These are phyloP conservation scores for Ecliptopera silaceata DNA, from an alignment of 2,888 invertebrate genomes.

Conservation along the genomic window DNA sequence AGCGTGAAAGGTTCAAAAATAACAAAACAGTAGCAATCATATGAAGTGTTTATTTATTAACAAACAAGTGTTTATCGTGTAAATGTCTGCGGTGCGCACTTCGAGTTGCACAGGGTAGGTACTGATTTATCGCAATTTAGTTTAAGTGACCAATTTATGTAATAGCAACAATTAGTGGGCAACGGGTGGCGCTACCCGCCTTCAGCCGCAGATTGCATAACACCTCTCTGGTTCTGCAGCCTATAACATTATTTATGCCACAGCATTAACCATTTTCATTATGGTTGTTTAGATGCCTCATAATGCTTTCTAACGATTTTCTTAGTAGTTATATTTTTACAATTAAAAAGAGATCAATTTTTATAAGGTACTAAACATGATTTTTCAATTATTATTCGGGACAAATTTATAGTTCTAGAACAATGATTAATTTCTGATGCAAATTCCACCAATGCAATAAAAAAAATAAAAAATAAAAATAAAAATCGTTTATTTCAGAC, in stretches of 20 bases:
- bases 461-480: no score
- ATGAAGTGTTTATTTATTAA: conserved; percentile 45
- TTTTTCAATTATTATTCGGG: no score
- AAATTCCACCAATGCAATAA: no score
- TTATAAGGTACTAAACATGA: no score
- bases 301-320: background rate
- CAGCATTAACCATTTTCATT: conserved; percentile 16
- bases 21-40: conserved; percentile 27
- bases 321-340: background rate
- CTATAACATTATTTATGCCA: conserved; percentile 31
- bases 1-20: conserved; percentile 18
- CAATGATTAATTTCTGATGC: no score
- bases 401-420: no score
- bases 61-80: conserved; percentile 46
- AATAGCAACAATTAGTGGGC: conserved; percentile 63
- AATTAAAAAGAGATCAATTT: background rate
- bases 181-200: conserved; percentile 46
- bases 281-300: background rate
- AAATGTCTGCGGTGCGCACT: conserved; percentile 45
- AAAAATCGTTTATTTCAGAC: no score
- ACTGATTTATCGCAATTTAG: conserved; percentile 64
- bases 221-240: conserved; percentile 9
- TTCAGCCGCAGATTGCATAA: conserved; percentile 30
- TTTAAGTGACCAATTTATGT: conserved; percentile 68
- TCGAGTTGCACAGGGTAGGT: conserved; percentile 45